Conservation (phyloP, 1,140 invertebrate genomes). For the Drosophila ananassae region DNA sequence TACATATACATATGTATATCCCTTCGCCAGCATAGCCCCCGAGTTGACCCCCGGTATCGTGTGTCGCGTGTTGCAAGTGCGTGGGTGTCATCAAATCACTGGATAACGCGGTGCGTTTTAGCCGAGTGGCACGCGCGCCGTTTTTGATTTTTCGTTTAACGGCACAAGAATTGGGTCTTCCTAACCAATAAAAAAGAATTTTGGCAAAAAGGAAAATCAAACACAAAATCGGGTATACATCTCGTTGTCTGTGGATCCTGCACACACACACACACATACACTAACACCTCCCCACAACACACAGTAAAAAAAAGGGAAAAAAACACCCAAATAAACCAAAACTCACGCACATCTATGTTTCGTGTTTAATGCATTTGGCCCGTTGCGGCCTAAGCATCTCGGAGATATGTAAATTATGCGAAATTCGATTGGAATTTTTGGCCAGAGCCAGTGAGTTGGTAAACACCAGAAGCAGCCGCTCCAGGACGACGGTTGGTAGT, state of each 20-base stretch:
- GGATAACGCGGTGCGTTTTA: conserved; percentile 32
- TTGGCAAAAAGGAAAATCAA: conserved; percentile 17
- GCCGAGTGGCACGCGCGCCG: conserved; percentile 35
- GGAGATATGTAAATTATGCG: conserved; percentile 75
- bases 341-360: conserved; percentile 14
- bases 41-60: conserved; percentile 23
- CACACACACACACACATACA: conserved; percentile 15
- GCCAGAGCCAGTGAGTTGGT: conserved; percentile 51
- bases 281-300: conserved; percentile 1
- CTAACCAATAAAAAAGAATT: conserved; percentile 23
- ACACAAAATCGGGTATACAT: conserved; percentile 26
- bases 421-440: conserved; percentile 64
- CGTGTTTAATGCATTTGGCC: conserved; percentile 45
- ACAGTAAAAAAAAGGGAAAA: not conserved
- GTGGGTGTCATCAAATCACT: conserved; percentile 36
- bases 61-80: conserved; percentile 54
- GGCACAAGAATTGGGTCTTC: conserved; percentile 66
- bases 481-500: not conserved
- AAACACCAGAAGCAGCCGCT: conserved; percentile 25
- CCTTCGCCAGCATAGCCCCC: conserved; percentile 15
- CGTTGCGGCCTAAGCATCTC: conserved; percentile 45
- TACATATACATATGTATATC: not conserved
- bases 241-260: conserved; percentile 6
- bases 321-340: conserved; percentile 1
- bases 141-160: conserved; percentile 51